Evolutionary conservation across 2,113 vertebrate species (phyloP).

Genomic region (Ginglymostoma cirratum): DNA sequence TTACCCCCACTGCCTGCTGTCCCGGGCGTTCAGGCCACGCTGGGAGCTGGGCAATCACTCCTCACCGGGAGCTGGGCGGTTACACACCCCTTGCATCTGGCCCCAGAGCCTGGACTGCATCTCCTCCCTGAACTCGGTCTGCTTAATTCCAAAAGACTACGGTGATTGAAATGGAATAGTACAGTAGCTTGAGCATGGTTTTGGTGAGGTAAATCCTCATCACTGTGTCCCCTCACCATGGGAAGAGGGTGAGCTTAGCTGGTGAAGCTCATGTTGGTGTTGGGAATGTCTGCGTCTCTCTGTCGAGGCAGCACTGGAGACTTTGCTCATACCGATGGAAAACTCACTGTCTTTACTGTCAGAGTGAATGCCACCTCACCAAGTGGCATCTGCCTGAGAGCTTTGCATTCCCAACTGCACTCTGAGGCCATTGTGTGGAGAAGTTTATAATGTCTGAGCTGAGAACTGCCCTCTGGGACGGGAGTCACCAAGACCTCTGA

Average conservation of each 20-base stretch:
- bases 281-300: too few relatives aligned
- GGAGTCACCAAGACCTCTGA: too few relatives aligned
- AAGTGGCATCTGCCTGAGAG: too few relatives aligned
- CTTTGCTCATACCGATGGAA: too few relatives aligned
- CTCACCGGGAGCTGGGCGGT: too few relatives aligned
- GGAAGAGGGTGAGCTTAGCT: background rate
- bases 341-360: too few relatives aligned
- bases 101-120: background rate
- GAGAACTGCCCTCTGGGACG: background rate
- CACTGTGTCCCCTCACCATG: background rate
- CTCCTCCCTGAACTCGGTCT: background rate
- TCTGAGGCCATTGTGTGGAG: background rate
- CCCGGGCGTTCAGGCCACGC: background rate
- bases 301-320: too few relatives aligned
- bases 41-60: too few relatives aligned
- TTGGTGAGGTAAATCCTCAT: background rate
- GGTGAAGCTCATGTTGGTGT: background rate
- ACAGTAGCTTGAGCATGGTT: too few relatives aligned
- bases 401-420: too few relatives aligned
- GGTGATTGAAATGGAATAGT: background rate
- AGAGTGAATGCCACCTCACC: too few relatives aligned
- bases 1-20: background rate
- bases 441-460: background rate
- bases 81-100: background rate
- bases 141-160: background rate